Conservation (phyloP, 2,113 vertebrate genomes). For the Vulpes ferrilata region DNA sequence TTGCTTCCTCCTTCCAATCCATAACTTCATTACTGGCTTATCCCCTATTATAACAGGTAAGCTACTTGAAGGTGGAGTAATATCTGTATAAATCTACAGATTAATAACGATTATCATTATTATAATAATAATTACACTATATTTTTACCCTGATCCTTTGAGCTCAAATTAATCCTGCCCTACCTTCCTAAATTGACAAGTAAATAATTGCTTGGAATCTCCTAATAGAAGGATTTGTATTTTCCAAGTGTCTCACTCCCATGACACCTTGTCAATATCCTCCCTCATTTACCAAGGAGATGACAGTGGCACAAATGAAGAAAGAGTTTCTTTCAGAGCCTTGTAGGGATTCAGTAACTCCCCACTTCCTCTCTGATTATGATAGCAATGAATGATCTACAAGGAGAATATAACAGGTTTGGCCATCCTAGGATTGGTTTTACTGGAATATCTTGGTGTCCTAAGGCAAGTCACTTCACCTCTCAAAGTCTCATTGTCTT, state of each 20-base stretch:
- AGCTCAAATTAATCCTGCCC: slow-evolving; percentile 66
- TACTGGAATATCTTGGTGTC: slow-evolving; percentile 4
- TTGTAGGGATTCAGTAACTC: background rate
- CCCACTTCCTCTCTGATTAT: background rate
- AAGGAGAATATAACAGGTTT: background rate
- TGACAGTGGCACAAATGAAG: background rate
- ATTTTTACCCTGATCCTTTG: slow-evolving; percentile 67
- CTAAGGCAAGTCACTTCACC: background rate
- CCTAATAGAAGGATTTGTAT: slow-evolving; percentile 62
- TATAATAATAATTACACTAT: slow-evolving; percentile 70
- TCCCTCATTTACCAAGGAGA: slow-evolving; percentile 25
- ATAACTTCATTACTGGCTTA: slow-evolving; percentile 28
- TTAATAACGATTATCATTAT: slow-evolving; percentile 67
- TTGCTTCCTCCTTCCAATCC: background rate
- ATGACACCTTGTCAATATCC: slow-evolving; percentile 42
- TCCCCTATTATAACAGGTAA: slow-evolving; percentile 37
- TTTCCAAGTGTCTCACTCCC: slow-evolving; percentile 52
- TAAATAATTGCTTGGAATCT: slow-evolving; percentile 67
- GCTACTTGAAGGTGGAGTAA: slow-evolving; percentile 63
- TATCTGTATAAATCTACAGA: slow-evolving; percentile 50
- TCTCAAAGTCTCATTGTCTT: background rate
- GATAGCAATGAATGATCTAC: background rate
- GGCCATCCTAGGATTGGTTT: background rate
- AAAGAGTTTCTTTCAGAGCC: background rate
- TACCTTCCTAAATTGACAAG: slow-evolving; percentile 45